Base-by-base conservation (phyloP, 2,113 vertebrate species). In the Sebastes fasciatus region DNA sequence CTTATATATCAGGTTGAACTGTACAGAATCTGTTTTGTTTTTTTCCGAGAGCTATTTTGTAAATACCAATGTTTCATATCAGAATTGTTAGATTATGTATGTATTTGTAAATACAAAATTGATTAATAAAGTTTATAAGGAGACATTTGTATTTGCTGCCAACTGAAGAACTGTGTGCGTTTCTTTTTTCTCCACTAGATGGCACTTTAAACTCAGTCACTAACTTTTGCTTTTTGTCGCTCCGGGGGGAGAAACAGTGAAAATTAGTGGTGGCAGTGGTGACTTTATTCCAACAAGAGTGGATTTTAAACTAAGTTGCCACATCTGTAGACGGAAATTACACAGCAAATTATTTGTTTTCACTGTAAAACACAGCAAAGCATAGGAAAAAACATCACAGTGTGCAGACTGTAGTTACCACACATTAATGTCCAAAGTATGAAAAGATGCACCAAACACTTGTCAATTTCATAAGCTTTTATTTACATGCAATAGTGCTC, bases 401-500 rank as follows among this genome's bases (percentile, higher is more conserved):
- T 13, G 10, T 9, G 4, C 21, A 34, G 11, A 26, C 12, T 54
- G 49, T 42, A 12, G 14, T 58, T 58, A 1, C 42, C 73, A 70
- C 52, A 68, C 10, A 49, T 3, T n/a, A 14, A 21, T 65, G 7
- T 46, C 23, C 17, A 10, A 17, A 71, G 12, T 76, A 21, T 49
- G 2, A 63, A 80, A 84, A 75, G 40, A 85, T 14, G 11, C 43
- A 82, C 55, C 9, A 77, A 67, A 21, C 11, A 57, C 23, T 0
- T 40, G 11, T 80, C 42, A 73, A 73, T 93, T 95, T 94, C 42
- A 93, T 92, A 89, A 88, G 94, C 94, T 94, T 94, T 96, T 96
- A 96, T 96, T 95, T 95, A 95, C 95, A 96, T 92, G 94, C 94
- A 94, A 93, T 95, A 94, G 93, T 95, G 95, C 93, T 95, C 91